phyloP scores from a whole-genome alignment of 37 sponge, comb jelly and placozoan species.

The Halisarca cf. caerulea region DNA sequence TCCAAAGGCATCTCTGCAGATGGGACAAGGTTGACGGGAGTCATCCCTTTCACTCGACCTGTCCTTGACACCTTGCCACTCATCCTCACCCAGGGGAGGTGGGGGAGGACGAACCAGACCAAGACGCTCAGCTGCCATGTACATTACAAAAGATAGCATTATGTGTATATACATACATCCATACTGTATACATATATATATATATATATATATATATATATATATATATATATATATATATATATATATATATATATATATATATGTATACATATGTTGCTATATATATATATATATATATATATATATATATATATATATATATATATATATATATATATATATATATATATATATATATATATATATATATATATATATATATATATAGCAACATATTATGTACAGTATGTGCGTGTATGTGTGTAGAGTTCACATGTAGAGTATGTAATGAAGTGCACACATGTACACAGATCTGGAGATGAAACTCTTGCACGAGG shows the following conservation, averaged over 20 bases:
- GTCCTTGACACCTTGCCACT: constrained; percentile 77
- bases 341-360: no score
- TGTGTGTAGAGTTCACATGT: constrained; percentile 43
- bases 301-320: background rate
- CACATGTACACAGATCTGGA: no score
- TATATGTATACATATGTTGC: no score
- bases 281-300: no score
- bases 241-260: no score
- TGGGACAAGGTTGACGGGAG: constrained; percentile 84
- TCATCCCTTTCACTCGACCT: constrained; percentile 64
- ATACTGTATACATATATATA: no score
- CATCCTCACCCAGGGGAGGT: constrained; percentile 52
- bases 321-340: background rate
- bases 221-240: no score
- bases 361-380: background rate
- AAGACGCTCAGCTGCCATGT: constrained; percentile 65
- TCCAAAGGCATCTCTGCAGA: constrained; percentile 86
- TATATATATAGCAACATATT: background rate
- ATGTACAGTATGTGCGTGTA: background rate
- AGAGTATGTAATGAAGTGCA: no score
- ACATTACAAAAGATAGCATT: background rate
- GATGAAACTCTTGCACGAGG: no score
- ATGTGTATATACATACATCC: background rate
- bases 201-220: no score
- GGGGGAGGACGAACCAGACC: constrained; percentile 78